phyloP scores from a whole-genome alignment of 2,113 vertebrate species.

The Pteruthius melanotis region DNA sequence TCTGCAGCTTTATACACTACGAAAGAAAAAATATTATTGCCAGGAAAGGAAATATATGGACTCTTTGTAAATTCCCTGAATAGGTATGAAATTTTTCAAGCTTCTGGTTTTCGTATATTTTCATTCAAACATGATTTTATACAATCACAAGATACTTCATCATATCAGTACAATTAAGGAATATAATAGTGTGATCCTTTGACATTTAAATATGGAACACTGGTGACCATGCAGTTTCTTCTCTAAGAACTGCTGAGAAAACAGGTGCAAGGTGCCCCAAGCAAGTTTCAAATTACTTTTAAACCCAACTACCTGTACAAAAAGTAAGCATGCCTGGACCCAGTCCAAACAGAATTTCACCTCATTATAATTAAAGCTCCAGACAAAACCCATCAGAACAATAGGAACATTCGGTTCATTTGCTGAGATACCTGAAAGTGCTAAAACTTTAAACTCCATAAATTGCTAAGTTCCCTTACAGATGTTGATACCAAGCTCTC shows the following conservation, averaged over 20 bases:
- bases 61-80: not conserved
- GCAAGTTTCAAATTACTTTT: not conserved
- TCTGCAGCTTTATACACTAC: not conserved
- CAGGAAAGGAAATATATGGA: not conserved
- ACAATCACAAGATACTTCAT: not conserved
- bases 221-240: not conserved
- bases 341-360: not conserved
- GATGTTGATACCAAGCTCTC: not conserved
- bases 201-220: not conserved
- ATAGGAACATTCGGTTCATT: not conserved
- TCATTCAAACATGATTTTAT: not conserved
- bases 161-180: not conserved
- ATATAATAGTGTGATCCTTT: not conserved
- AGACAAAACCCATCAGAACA: not conserved
- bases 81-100: not conserved
- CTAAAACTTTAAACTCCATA: not conserved
- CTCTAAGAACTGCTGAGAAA: not conserved
- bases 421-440: not conserved
- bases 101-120: not conserved
- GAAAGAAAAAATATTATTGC: not conserved
- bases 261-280: not conserved
- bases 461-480: not conserved
- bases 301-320: not conserved
- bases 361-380: not conserved
- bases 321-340: not conserved